These are phyloP conservation scores for Scatophagus argus DNA, from an alignment of 2,113 vertebrate species.

Conservation along the genomic window DNA sequence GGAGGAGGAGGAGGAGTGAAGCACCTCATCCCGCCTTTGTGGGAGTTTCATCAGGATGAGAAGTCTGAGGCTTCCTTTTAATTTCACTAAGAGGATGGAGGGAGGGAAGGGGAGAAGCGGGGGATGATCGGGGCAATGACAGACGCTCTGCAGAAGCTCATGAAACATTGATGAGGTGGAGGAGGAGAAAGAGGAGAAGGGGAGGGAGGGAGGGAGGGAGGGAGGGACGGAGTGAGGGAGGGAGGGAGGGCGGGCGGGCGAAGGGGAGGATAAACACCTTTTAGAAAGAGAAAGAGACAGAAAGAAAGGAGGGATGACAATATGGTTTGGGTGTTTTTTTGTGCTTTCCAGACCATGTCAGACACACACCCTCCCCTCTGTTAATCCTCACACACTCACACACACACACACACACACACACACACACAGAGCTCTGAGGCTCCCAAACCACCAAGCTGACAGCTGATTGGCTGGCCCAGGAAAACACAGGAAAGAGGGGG, in stretches of 20 bases:
- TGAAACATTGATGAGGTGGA: conserved; percentile 80
- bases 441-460: neutral
- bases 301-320: neutral
- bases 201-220: too few species aligned
- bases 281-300: neutral
- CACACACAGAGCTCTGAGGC: conserved; percentile 1
- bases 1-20: neutral
- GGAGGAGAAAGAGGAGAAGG: conserved; percentile 15
- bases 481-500: conserved; percentile 64
- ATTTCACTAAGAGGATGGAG: conserved; percentile 62
- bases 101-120: neutral
- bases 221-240: conserved; percentile 2
- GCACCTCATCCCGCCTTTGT: conserved; percentile 33
- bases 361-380: conserved; percentile 1
- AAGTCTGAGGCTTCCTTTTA: conserved; percentile 41
- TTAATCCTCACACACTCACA: conserved; percentile 15
- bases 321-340: conserved; percentile 12
- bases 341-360: conserved; percentile 8
- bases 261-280: conserved; percentile 1
- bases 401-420: conserved; percentile 27
- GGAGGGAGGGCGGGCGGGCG: conserved; percentile 6
- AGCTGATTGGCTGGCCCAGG: conserved; percentile 54
- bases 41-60: conserved; percentile 22
- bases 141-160: conserved; percentile 61
- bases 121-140: conserved; percentile 10